Evolutionary conservation across 2,113 vertebrate genomes (phyloP).

Genomic region (Myotis yumanensis): DNA sequence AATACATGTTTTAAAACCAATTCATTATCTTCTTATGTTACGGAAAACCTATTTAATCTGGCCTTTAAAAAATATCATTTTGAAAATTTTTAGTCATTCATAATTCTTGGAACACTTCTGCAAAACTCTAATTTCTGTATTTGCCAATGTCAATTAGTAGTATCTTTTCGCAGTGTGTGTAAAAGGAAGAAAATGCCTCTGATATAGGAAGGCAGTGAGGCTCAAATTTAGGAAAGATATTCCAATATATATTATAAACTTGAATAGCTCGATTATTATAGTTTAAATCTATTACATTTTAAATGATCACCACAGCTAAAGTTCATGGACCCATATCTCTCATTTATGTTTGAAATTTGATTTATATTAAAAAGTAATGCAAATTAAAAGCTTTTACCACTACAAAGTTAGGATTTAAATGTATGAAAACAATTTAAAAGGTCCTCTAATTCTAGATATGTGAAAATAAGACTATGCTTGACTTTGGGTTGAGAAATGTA

Average conservation of each 20-base stretch:
- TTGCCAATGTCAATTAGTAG: slow-evolving; percentile 1
- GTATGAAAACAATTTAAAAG: neutral
- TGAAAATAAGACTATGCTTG: neutral
- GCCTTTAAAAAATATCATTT: neutral
- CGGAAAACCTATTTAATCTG: neutral
- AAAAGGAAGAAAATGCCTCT: neutral
- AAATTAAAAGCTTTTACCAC: neutral
- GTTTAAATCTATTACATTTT: neutral
- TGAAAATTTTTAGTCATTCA: neutral
- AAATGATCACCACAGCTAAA: slow-evolving; percentile 1
- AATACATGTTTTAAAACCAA: neutral
- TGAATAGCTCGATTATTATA: neutral
- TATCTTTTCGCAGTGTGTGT: neutral
- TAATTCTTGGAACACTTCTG: neutral
- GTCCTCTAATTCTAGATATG: neutral
- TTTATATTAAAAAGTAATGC: slow-evolving; percentile 6
- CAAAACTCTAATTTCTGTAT: neutral
- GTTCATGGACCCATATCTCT: neutral
- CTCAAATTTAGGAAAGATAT: neutral
- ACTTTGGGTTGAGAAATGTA: neutral
- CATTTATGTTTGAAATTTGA: neutral
- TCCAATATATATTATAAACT: neutral
- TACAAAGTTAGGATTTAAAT: neutral
- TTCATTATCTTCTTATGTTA: neutral
- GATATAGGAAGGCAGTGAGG: neutral